Conservation (phyloP, 2,113 vertebrate species). For the Tyto alba region DNA sequence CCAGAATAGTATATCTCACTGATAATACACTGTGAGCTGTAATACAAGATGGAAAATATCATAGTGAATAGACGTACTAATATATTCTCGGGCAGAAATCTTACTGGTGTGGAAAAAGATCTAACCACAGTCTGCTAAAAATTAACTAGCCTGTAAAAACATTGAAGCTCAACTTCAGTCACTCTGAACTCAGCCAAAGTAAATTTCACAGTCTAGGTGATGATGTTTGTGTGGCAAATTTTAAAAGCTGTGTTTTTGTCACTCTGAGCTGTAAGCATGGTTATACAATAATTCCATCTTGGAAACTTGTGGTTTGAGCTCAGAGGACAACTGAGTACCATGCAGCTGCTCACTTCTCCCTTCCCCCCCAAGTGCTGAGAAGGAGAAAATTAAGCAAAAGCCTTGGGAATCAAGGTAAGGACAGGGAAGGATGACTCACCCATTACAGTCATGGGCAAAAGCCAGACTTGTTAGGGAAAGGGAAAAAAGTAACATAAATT, state of each 20-base stretch:
- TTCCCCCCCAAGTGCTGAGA: too few species aligned
- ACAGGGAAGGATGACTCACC: too few species aligned
- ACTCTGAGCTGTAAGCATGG: not conserved
- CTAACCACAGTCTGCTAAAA: not conserved
- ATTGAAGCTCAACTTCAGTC: not conserved
- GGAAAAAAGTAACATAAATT: too few species aligned
- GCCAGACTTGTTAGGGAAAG: too few species aligned
- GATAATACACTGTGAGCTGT: not conserved
- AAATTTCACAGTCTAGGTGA: not conserved
- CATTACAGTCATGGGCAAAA: too few species aligned
- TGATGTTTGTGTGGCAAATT: not conserved
- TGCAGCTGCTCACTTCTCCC: too few species aligned
- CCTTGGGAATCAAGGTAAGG: too few species aligned
- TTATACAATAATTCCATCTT: not conserved
- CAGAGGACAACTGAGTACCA: too few species aligned
- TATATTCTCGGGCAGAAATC: not conserved
- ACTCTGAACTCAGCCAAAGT: not conserved
- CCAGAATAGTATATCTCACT: not conserved
- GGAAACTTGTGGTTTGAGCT: too few species aligned
- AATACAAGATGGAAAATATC: not conserved
- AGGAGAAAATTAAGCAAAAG: too few species aligned
- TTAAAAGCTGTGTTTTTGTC: not conserved
- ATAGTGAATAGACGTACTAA: not conserved
- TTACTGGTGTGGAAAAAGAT: not conserved
- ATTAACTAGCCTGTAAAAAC: not conserved